These are phyloP conservation scores for Agrypnus murinus DNA, from an alignment of 2,888 invertebrate genomes.

Conservation along the genomic window DNA sequence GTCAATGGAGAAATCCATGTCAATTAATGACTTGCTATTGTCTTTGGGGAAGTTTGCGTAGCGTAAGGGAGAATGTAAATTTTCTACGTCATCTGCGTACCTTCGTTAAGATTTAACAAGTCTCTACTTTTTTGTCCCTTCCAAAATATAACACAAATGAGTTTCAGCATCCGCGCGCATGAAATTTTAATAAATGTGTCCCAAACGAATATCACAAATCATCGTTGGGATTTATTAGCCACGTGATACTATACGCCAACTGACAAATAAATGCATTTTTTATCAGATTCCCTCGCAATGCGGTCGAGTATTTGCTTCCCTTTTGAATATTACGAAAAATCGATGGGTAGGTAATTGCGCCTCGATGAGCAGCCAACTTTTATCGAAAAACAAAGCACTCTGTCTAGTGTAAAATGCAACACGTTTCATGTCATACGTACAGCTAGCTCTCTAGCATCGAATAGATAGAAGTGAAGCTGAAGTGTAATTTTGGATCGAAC, in stretches of 20 bases:
- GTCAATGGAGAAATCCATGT: no score
- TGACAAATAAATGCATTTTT: constrained; percentile 40
- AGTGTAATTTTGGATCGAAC: constrained; percentile 15
- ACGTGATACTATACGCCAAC: constrained; percentile 19
- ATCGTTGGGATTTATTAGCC: constrained; percentile 30
- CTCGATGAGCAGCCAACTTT: constrained; percentile 16
- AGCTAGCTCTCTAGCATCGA: not conserved
- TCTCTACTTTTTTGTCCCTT: constrained; percentile 5
- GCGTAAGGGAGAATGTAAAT: no score
- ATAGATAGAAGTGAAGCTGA: constrained; percentile 1
- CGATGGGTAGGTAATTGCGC: constrained; percentile 24
- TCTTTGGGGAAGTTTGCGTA: no score
- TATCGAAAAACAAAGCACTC: constrained; percentile 24
- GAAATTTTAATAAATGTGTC: constrained; percentile 37
- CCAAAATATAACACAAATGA: constrained; percentile 27
- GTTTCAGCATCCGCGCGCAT: not conserved
- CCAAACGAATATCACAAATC: constrained; percentile 37
- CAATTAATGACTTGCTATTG: no score
- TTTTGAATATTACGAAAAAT: constrained; percentile 31
- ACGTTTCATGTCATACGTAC: constrained; percentile 6
- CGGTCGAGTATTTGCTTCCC: constrained; percentile 12
- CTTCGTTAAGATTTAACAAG: constrained; percentile 29
- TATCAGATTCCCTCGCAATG: constrained; percentile 26
- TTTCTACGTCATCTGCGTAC: not conserved
- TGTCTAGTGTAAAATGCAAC: constrained; percentile 29